Conservation (phyloP, 2,888 invertebrate species). For the Didymodactylos carnosus region DNA sequence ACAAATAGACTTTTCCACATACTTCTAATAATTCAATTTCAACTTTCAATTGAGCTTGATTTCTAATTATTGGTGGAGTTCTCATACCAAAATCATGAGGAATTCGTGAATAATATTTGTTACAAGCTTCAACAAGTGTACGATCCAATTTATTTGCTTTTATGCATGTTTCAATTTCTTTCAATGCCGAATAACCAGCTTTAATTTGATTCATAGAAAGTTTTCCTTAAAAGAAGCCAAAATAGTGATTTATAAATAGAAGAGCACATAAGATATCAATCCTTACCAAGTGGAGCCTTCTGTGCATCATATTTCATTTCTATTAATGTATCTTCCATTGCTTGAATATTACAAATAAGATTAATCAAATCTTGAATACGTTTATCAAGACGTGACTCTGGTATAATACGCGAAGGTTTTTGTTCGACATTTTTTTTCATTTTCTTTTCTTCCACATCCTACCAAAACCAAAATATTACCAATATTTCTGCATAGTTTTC, state of each 20-base stretch:
- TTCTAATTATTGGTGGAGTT: conserved; percentile 35
- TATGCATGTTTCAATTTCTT: conserved; percentile 34
- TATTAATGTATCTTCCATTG: conserved; percentile 36
- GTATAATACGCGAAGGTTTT: conserved; percentile 18
- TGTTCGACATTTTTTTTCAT: conserved; percentile 14
- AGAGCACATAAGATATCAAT: not conserved
- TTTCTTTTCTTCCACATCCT: conserved; percentile 15
- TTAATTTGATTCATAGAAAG: conserved; percentile 37
- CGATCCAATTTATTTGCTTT: conserved; percentile 24
- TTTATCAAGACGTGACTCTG: conserved; percentile 30
- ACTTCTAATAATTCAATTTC: conserved; percentile 37
- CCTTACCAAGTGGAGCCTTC: conserved; percentile 36
- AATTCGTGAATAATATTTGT: conserved; percentile 35
- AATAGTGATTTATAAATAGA: not conserved
- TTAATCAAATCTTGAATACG: conserved; percentile 31
- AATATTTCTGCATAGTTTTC: not conserved
- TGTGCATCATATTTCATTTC: conserved; percentile 39
- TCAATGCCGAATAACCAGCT: conserved; percentile 36
- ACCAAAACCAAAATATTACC: too few relatives aligned
- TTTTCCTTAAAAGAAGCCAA: conserved; percentile 29
- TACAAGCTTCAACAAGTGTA: conserved; percentile 11
- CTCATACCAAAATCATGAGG: conserved; percentile 40
- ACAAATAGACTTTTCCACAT: conserved; percentile 1
- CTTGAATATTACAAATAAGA: conserved; percentile 36
- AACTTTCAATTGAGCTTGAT: conserved; percentile 28